Evolutionary conservation across 2,113 vertebrate species (phyloP).

Genomic region (Epinephelus moara): DNA sequence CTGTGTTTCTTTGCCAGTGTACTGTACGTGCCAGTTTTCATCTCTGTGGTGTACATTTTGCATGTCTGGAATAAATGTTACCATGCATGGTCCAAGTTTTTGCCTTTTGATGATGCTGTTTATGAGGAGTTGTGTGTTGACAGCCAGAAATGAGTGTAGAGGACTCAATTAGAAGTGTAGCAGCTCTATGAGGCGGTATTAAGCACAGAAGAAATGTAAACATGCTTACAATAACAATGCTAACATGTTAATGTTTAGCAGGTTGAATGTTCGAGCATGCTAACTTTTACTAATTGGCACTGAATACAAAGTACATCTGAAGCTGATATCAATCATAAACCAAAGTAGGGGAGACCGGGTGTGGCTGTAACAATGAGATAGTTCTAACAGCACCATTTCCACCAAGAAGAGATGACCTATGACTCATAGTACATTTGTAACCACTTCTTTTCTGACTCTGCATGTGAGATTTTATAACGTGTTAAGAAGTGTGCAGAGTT

Average conservation of each 20-base stretch:
- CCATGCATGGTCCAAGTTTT: slow-evolving; percentile 83
- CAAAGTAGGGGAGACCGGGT: no score
- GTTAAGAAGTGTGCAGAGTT: no score
- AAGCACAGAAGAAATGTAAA: no score
- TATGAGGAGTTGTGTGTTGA: neutral
- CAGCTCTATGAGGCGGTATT: neutral
- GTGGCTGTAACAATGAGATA: no score
- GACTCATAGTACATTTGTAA: no score
- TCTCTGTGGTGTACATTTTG: slow-evolving; percentile 89
- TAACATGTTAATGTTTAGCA: neutral
- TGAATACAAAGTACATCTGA: neutral
- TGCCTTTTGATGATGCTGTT: slow-evolving; percentile 26
- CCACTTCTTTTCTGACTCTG: no score
- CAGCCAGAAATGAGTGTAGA: neutral
- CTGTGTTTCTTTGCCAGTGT: slow-evolving; percentile 59
- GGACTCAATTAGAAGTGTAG: neutral
- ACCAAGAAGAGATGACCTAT: no score
- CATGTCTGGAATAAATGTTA: slow-evolving; percentile 97
- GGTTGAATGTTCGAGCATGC: neutral
- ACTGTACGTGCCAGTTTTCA: slow-evolving; percentile 79
- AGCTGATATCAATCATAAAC: neutral
- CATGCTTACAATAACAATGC: no score
- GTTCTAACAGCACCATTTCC: no score
- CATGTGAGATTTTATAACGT: no score
- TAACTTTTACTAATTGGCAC: no score